Base-by-base conservation (phyloP, 53 echinoderm and acorn worm genomes). In the Mesocentrotus franciscanus region DNA sequence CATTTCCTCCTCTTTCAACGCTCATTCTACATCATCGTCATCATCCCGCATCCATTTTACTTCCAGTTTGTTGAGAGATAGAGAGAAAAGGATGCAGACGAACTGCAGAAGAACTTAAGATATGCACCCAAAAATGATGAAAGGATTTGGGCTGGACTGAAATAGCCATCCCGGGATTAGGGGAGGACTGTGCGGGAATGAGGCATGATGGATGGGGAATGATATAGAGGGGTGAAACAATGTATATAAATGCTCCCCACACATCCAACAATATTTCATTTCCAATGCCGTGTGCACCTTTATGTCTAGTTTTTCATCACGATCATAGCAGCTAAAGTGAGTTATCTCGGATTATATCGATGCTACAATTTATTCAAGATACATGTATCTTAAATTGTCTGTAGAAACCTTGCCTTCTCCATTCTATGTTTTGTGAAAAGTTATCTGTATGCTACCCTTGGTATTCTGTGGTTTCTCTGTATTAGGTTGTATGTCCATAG, bases 151-250 rank as follows among this genome's bases (percentile, higher is more conserved):
- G 33, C 1, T 1, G 92, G 68, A 66, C 92, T 92, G 60, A 90
- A 90, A 90, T 90, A 90, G 90, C 90, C 58, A 60, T 90, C 12
- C 14, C 24, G 10, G 60, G 90, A 90, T 90, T 90, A 90, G 90
- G 60, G 29, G 9, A 6, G 90, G 90, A 90, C 81, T 81, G 90
- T 30, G 92, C 20, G 92, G 92, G 92, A 61, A 92, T 92, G 92
- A 92, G 61, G 70, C 16, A 36, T 92, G 92, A 92, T 92, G 92
- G 92, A 92, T 92, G 92, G 10, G 60, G 90, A 32, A 59, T 58
- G 59, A 59, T 90, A 90, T 58, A 59, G 90, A 60, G 60, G 27
- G 29, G 60, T 59, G 90, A 90, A 90, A 60, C 29, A 60, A 81
- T 22, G 81, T 81, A 39, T 81, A 20, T 3, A 76, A 76, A 76